A percentile compares a stretch with the other conserved stretches of the same genome.
phyloP scores from a whole-genome alignment of 2,113 vertebrate genomes.

The Pelmatolapia mariae region DNA sequence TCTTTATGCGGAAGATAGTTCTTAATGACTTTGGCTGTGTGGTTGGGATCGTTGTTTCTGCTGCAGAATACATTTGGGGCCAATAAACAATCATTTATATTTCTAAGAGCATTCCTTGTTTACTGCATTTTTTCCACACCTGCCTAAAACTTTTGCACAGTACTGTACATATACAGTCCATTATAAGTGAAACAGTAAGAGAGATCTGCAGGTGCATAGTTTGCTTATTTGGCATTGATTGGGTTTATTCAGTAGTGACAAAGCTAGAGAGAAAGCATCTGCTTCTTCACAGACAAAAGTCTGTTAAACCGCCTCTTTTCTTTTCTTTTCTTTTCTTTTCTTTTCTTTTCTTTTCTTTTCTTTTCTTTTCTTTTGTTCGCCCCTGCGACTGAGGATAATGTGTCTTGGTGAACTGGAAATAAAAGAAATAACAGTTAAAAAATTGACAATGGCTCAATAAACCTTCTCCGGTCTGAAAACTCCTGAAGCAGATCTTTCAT shows the following conservation, averaged over 20 bases:
- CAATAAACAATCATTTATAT: not conserved
- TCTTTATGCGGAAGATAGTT: accelerated
- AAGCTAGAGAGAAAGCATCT: not conserved
- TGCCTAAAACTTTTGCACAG: not conserved
- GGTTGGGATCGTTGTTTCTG: not conserved
- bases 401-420: not conserved
- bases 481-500: not conserved
- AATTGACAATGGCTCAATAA: not conserved
- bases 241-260: not conserved
- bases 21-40: not conserved
- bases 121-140: not conserved
- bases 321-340: not conserved
- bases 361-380: not conserved
- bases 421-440: not conserved
- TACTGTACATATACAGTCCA: not conserved
- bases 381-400: not conserved
- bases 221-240: not conserved
- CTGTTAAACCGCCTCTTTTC: not conserved
- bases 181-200: not conserved
- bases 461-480: not conserved
- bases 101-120: not conserved
- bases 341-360: not conserved
- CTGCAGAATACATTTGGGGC: not conserved
- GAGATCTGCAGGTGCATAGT: not conserved
- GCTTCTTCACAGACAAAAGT: not conserved